Percentiles rank a stretch among this genome's conserved stretches.
Conservation (phyloP, 2,888 invertebrate species). For the Machimus rusticus region DNA sequence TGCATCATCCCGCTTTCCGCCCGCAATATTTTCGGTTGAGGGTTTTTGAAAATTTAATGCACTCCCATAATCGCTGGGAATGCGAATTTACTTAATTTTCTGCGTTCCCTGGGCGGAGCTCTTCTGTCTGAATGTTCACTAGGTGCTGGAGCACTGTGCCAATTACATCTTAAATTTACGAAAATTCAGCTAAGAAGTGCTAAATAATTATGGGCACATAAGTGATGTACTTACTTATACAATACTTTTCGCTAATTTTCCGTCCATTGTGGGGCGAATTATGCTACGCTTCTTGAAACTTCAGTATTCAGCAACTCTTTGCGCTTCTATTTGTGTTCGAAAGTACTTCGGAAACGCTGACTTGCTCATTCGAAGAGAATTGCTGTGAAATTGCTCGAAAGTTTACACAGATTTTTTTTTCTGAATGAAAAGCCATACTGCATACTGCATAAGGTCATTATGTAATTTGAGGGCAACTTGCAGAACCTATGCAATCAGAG, state of each 20-base stretch:
- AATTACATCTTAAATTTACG: not conserved
- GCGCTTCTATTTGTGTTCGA: not conserved
- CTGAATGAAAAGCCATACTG: not conserved
- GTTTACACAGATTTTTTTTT: not conserved
- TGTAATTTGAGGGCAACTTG: not conserved
- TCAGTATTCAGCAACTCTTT: not conserved
- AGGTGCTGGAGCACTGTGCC: not conserved
- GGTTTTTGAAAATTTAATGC: not conserved
- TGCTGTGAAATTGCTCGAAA: not conserved
- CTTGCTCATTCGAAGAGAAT: not conserved
- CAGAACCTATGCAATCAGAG: not conserved
- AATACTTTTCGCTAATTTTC: not conserved
- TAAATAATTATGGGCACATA: not conserved
- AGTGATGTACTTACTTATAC: not conserved
- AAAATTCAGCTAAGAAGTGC: not conserved
- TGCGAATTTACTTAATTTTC: not conserved
- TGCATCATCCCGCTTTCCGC: not conserved
- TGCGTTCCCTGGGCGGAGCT: not conserved
- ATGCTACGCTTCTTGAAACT: not conserved
- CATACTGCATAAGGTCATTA: not conserved
- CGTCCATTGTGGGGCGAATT: not conserved
- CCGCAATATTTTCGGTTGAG: not conserved
- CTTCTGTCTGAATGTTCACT: not conserved
- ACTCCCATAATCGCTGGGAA: not conserved
- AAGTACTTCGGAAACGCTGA: not conserved